phyloP scores from a whole-genome alignment of 2,113 vertebrate genomes.

The Parus major region DNA sequence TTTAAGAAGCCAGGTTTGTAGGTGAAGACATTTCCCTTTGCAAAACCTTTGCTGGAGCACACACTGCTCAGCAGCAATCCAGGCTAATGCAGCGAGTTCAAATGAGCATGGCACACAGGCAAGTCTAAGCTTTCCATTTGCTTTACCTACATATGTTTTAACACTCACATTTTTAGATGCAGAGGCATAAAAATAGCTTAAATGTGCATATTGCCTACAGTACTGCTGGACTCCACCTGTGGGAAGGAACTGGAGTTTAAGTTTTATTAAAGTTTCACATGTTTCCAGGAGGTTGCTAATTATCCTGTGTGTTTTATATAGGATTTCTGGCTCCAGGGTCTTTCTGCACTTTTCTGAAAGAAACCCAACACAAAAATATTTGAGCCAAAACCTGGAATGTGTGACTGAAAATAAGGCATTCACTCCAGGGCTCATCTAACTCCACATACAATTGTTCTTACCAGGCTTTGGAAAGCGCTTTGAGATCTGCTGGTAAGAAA shows the following conservation, averaged over 20 bases:
- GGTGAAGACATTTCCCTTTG: constrained; percentile 62
- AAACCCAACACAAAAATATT: constrained; percentile 66
- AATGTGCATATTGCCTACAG: constrained; percentile 26
- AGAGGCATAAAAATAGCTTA: constrained; percentile 68
- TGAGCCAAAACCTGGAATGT: constrained; percentile 60
- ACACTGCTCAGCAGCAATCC: constrained; percentile 12
- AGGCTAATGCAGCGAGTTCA: constrained; percentile 37
- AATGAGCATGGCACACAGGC: constrained; percentile 23
- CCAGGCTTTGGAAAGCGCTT: not conserved
- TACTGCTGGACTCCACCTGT: constrained; percentile 56
- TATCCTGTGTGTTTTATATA: constrained; percentile 58
- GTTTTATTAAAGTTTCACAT: constrained; percentile 41
- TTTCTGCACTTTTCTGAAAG: constrained; percentile 70
- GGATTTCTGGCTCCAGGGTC: constrained; percentile 62
- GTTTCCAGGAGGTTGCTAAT: constrained; percentile 72
- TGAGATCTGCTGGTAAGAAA: constrained; percentile 1
- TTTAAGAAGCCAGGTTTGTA: constrained; percentile 61
- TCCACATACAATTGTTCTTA: not conserved
- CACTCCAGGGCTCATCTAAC: constrained; percentile 7
- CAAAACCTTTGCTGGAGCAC: constrained; percentile 44
- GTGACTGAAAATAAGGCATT: constrained; percentile 28
- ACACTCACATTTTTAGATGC: constrained; percentile 44
- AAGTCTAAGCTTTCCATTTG: constrained; percentile 44
- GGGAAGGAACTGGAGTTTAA: constrained; percentile 62
- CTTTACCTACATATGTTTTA: constrained; percentile 58